phyloP scores from a whole-genome alignment of 2,888 invertebrate genomes.

The Himalopsyche kuldschensis region DNA sequence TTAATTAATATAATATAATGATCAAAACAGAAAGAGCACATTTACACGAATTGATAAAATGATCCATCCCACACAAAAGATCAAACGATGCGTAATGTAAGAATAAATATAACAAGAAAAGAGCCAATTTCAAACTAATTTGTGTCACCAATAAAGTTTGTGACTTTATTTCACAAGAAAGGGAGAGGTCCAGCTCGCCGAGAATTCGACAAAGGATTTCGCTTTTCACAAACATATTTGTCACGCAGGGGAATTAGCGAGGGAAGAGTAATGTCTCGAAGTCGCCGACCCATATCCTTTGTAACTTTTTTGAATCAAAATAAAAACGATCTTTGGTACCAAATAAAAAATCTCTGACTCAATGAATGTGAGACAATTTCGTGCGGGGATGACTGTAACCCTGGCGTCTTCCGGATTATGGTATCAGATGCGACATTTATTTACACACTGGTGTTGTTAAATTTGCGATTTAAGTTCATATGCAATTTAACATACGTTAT shows the following conservation, averaged over 20 bases:
- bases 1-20: too few relatives aligned
- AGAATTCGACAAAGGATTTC: neutral
- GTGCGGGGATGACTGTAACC: neutral
- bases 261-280: neutral
- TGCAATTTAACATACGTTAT: too few relatives aligned
- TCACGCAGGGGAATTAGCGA: neutral
- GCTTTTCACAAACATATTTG: neutral
- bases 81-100: neutral
- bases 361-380: neutral
- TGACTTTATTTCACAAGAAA: neutral
- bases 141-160: neutral
- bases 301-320: neutral
- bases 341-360: neutral
- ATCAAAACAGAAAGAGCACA: too few relatives aligned
- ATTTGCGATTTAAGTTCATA: too few relatives aligned
- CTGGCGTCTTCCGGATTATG: too few relatives aligned
- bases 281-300: neutral
- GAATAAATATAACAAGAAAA: neutral
- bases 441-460: too few relatives aligned
- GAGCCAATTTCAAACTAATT: neutral
- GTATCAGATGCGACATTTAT: too few relatives aligned
- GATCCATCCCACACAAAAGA: too few relatives aligned
- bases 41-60: too few relatives aligned
- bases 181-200: neutral
- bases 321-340: neutral